Evolutionary conservation across 2,888 invertebrate species (phyloP), one percentile per base, ranked within the genome.

Genomic region (Ceriagrion tenellum): DNA sequence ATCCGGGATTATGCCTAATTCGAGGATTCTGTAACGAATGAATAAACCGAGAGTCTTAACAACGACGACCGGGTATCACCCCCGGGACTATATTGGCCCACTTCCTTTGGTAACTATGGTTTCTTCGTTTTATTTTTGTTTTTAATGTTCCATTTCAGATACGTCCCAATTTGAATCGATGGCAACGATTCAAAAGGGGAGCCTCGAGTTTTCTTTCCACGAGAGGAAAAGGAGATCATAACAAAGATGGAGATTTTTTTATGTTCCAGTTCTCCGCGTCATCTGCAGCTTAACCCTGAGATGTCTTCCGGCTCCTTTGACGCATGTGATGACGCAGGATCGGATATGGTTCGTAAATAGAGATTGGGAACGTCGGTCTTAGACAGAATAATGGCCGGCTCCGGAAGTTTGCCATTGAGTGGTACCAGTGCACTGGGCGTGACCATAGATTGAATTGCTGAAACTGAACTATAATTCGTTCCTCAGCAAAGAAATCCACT

Each of bases 1-100:
- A 30, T 81, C 81, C 81, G 30, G 81, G 81, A 81, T 81, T 81
- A 81, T 81, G 30, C 81, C 81, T 81, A 81, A 35, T 81, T 81
- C 35, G 35, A 18, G 81, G 81, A 81, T 81, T 30, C 35, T 81
- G 81, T 81, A 81, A 81, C 81, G 81, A 81, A 81, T 81, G 81
- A 81, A 81, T 81, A 81, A 81, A 81, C 81, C 81, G 35, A 35
- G 35, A 16, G 35, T 18, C 35, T 13, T 12, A 81, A 35, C 35
- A n/a, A 81, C 13, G 81, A 81, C 81, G n/a, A 35, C 81, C 6
- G 47, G 47, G 47, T 47, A 8, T 47, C 47, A 47, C 47, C 47
- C 47, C 8, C 47, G 81, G 35, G 35, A 35, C 26, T 18, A 35
- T 81, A 81, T 81, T 81, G 35, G 81, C 35, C 16, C 18, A 13